Conservation (phyloP, 2,888 invertebrate species). For the Heliconius charithonia region DNA sequence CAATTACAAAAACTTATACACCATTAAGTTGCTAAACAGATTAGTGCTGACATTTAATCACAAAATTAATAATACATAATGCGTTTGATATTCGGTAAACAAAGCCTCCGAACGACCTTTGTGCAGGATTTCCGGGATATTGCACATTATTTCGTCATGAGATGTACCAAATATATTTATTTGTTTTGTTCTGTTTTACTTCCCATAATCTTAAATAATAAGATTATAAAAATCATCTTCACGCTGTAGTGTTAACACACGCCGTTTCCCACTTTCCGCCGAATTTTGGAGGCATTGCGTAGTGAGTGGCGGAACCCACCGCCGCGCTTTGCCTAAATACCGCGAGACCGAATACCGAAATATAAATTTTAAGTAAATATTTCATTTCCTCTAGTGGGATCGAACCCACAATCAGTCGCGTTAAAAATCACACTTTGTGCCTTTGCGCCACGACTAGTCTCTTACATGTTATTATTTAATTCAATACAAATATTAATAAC, state of each 20-base stretch:
- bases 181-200: conserved; percentile 2
- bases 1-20: not conserved
- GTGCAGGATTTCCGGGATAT: conserved; percentile 79
- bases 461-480: not conserved
- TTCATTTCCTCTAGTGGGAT: too few relatives aligned
- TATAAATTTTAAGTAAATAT: too few relatives aligned
- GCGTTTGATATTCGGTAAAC: conserved; percentile 42
- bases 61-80: conserved; percentile 14
- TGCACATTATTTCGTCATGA: conserved; percentile 61
- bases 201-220: not conserved
- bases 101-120: conserved; percentile 66
- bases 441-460: too few relatives aligned
- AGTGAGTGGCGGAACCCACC: too few relatives aligned
- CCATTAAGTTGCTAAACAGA: not conserved
- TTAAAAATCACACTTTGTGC: too few relatives aligned
- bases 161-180: conserved; percentile 11
- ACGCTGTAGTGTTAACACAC: too few relatives aligned
- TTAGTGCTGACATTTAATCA: not conserved
- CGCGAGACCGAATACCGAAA: too few relatives aligned
- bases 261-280: too few relatives aligned
- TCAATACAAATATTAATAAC: not conserved
- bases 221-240: too few relatives aligned
- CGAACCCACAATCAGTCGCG: too few relatives aligned
- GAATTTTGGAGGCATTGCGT: too few relatives aligned
- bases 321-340: too few relatives aligned